Evolutionary conservation across 2,113 vertebrate genomes (phyloP), one percentile per base, ranked within the genome.

Genomic region (Saccopteryx leptura): DNA sequence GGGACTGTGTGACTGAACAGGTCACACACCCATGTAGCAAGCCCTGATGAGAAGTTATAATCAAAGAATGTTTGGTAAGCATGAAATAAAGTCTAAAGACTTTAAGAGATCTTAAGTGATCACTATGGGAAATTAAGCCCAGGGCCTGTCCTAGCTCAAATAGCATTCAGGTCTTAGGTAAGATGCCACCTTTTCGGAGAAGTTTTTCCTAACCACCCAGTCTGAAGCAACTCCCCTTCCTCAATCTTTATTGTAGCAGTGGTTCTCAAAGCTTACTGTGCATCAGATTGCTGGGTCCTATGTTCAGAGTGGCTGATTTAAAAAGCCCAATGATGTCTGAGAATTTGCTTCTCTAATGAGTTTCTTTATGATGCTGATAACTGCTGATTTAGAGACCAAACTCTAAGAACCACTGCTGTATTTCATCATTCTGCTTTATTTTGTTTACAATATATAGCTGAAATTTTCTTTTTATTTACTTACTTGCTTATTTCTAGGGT

Each of bases 301-400:
- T 18, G 1, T 8, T 9, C 9, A n/a, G 4, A 68, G n/a, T 63
- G 1, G 85, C 68, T 60, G 31, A 87, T 74, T 78, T 6, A 79
- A 28, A 86, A 82, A 39, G 6, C 39, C 78, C n/a, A 88, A 21
- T 81, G 46, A 76, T 12, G 9, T 18, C 31, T 21, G 28, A 94
- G 56, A 88, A 72, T 79, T 71, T 86, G 15, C 33, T 88, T 88
- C 95, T 60, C 56, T 93, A 65, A 68, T 9, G 28, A n/a, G 7
- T 91, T 93, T 21, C 71, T 23, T 24, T 50, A 56, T 33, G 75
- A 68, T 33, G 19, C 12, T 48, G 31, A 48, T 63, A 11, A 11
- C 10, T 65, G 31, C n/a, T 79, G 63, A 94, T 48, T 58, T 52
- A 60, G 60, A 60, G 17, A 78, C 31, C 13, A 46, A 48, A 7